A percentile compares a stretch with the other conserved stretches of the same genome.
Evolutionary conservation across 2,113 vertebrate genomes (phyloP).

Genomic region (Pao palembangensis): DNA sequence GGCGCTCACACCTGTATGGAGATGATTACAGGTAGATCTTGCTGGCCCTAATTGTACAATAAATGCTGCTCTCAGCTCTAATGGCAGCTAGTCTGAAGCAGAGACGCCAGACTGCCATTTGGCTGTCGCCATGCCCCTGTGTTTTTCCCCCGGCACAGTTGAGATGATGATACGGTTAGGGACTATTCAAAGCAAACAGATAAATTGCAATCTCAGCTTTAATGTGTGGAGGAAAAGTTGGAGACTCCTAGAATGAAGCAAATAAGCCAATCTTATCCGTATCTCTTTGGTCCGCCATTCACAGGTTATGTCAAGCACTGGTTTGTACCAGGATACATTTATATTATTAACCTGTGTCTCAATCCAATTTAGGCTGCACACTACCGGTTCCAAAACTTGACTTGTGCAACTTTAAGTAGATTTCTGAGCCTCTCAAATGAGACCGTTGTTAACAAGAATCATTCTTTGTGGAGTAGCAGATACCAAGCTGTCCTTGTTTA

Average conservation of each 20-base stretch:
- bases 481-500: slow-evolving; percentile 66
- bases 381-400: no score
- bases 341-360: slow-evolving; percentile 19
- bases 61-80: slow-evolving; percentile 89
- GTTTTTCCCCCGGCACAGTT: slow-evolving; percentile 80
- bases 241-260: slow-evolving; percentile 58
- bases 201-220: slow-evolving; percentile 80
- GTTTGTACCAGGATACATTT: slow-evolving; percentile 18
- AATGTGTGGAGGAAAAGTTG: slow-evolving; percentile 77
- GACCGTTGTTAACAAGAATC: slow-evolving; percentile 42
- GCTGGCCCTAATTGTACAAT: slow-evolving; percentile 93
- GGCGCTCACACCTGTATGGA: slow-evolving; percentile 87
- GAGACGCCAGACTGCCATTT: slow-evolving; percentile 94
- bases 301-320: slow-evolving; percentile 12
- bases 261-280: slow-evolving; percentile 65
- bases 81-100: slow-evolving; percentile 85
- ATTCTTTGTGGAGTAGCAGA: slow-evolving; percentile 65
- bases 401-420: slow-evolving; percentile 4
- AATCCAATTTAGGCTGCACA: no score
- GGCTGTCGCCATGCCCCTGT: slow-evolving; percentile 85
- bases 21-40: slow-evolving; percentile 93
- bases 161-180: slow-evolving; percentile 87
- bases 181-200: slow-evolving; percentile 82
- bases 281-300: slow-evolving; percentile 41
- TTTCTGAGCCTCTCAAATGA: slow-evolving; percentile 24